Base-by-base conservation (phyloP, 2,888 invertebrate species). In the Dexiosoma caninum region DNA sequence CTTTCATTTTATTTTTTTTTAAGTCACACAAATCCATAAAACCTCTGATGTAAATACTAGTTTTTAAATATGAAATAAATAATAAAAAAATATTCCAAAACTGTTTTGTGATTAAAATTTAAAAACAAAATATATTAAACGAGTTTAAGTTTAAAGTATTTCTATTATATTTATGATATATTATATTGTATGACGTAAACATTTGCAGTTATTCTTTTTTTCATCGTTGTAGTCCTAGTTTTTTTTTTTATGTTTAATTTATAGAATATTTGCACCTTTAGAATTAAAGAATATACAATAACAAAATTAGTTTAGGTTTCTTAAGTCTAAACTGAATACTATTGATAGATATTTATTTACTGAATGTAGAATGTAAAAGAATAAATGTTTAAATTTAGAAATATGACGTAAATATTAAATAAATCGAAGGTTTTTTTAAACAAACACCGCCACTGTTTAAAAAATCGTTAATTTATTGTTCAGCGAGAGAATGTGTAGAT, bases 31-130 rank as follows among this genome's bases (percentile, higher is more conserved):
- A 59, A 67, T 69, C 57, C 57, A 60, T 76, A 60, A 67, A 60
- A 40, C 21, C 30, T 35, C 51, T 46, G 55, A 8, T 66, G 40
- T 80, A 75, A 64, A 75, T 72, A 78, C 27, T 71, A 80, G 66
- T 67, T 32, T 53, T 46, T 30, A 42, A 32, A 37, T 51, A 70
- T 27, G 21, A 53, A 55, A 46, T 46, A 40, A 67, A 66, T 21
- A 67, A 66, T 21, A 44, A 66, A 55, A 66, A 79, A 62, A 76
- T 77, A 77, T 77, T 81, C 81, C 81, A 81, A 81, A 81, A 81
- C 77, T 72, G 60, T 76, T 81, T 77, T 81, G 81, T 81, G 81
- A 81, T 81, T 81, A 72, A 76, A 81, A 75, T 32, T 77, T 51
- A 27, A 79, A 78, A 70, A 59, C 23, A 70, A 67, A 59, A 72